Conservation (phyloP, 2,113 vertebrate genomes). For the Sorex araneus region DNA sequence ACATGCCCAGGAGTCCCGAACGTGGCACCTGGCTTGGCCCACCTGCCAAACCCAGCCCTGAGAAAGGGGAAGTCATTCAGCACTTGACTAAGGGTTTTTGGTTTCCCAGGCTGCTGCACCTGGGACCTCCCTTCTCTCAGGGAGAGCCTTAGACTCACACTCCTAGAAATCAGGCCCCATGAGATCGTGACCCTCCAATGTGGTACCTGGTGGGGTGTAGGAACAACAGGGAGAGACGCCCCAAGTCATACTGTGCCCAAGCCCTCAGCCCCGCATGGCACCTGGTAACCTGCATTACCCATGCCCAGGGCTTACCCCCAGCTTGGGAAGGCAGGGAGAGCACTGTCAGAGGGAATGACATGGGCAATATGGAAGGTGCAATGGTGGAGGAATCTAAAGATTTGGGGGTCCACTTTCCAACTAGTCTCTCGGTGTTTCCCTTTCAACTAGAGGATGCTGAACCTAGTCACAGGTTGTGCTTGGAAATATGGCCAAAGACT, state of each 20-base stretch:
- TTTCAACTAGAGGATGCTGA: not conserved
- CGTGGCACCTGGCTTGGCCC: not conserved
- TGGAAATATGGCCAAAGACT: not conserved
- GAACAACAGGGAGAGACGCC: not conserved
- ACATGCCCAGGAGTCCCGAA: not conserved
- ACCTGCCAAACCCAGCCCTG: not conserved
- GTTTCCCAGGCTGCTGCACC: conserved; percentile 27
- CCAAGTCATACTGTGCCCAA: not conserved
- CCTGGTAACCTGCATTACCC: not conserved
- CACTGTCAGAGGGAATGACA: not conserved
- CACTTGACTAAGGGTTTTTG: not conserved
- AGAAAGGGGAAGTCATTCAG: not conserved
- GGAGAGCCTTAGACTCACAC: not conserved
- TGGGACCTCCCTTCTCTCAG: not conserved
- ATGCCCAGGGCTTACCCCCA: not conserved
- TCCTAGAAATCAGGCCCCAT: not conserved
- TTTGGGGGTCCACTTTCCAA: not conserved
- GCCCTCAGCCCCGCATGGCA: not conserved
- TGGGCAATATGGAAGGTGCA: not conserved
- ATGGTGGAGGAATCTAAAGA: not conserved
- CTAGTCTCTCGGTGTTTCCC: not conserved
- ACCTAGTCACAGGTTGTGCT: not conserved
- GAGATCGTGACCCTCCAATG: not conserved
- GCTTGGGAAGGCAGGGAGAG: not conserved
- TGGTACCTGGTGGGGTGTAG: not conserved